These are phyloP conservation scores for Peromyscus maniculatus DNA, from an alignment of 2,113 vertebrate genomes.

Conservation along the genomic window DNA sequence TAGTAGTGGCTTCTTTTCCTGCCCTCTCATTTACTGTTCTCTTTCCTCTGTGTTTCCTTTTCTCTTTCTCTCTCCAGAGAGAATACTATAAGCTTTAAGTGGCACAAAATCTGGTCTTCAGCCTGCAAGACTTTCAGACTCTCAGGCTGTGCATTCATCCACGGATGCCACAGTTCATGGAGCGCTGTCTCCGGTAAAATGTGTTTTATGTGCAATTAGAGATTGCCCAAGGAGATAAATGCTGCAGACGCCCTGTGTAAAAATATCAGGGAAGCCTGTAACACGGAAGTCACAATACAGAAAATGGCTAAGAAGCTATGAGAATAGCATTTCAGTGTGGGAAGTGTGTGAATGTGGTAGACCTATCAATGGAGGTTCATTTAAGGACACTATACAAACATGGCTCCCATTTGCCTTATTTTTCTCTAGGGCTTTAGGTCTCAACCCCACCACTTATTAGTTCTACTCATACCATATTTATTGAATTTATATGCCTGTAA, in stretches of 20 bases:
- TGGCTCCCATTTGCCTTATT: slow-evolving; percentile 55
- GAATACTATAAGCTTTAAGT: neutral
- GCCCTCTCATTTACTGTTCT: neutral
- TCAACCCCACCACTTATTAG: slow-evolving; percentile 58
- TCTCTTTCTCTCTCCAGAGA: neutral
- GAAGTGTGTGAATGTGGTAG: neutral
- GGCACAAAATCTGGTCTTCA: neutral
- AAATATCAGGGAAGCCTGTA: neutral
- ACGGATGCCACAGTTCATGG: neutral
- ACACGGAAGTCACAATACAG: neutral
- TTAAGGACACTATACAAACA: slow-evolving; percentile 58
- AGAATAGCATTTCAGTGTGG: neutral
- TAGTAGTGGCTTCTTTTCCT: neutral
- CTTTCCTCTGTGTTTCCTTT: neutral
- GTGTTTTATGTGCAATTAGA: neutral
- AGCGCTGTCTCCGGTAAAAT: neutral
- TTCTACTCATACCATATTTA: slow-evolving; percentile 65
- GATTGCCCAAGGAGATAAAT: neutral
- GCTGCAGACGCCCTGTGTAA: neutral
- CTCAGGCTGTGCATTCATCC: neutral
- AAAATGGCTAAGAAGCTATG: neutral
- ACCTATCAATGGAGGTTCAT: neutral
- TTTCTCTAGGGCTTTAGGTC: slow-evolving; percentile 65
- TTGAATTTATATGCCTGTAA: slow-evolving; percentile 61
- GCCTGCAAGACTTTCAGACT: neutral